These are phyloP conservation scores for Gonatopus flavifemur DNA, from an alignment of 1,140 invertebrate genomes.

Conservation along the genomic window DNA sequence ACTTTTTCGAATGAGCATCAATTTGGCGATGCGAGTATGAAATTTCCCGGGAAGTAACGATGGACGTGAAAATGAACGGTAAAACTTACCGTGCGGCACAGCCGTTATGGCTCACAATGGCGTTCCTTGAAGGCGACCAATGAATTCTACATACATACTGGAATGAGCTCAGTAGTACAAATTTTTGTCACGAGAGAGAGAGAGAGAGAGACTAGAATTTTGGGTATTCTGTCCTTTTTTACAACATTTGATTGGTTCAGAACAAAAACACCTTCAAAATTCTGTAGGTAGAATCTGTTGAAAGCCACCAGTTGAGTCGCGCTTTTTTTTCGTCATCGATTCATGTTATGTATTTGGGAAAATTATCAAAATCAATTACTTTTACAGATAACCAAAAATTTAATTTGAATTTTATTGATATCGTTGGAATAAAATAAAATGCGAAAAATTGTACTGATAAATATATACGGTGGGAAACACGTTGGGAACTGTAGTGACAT, in stretches of 20 bases:
- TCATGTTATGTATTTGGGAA: slow-evolving; percentile 10
- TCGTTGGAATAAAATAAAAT: slow-evolving; percentile 19
- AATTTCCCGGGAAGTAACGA: slow-evolving; percentile 63
- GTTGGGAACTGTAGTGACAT: too few species aligned
- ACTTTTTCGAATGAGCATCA: slow-evolving; percentile 34
- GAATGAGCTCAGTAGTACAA: too few species aligned
- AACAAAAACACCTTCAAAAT: too few species aligned
- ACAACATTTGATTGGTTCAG: too few species aligned
- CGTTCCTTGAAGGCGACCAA: slow-evolving; percentile 64
- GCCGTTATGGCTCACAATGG: slow-evolving; percentile 80
- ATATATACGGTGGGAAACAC: too few species aligned
- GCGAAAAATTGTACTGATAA: too few species aligned
- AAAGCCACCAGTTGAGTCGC: slow-evolving; percentile 50
- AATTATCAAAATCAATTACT: background rate
- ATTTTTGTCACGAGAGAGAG: too few species aligned
- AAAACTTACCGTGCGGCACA: slow-evolving; percentile 62
- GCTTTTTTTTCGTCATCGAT: slow-evolving; percentile 33
- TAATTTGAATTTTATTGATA: slow-evolving; percentile 5
- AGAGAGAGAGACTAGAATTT: too few species aligned
- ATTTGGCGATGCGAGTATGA: slow-evolving; percentile 52
- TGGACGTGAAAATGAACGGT: slow-evolving; percentile 69
- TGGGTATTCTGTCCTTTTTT: too few species aligned
- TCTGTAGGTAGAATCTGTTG: slow-evolving; percentile 73
- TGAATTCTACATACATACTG: too few species aligned
- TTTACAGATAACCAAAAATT: slow-evolving; percentile 15